Evolutionary conservation across 2,797 vertebrate species (phyloP).

Genomic region (Acanthurus tractus): DNA sequence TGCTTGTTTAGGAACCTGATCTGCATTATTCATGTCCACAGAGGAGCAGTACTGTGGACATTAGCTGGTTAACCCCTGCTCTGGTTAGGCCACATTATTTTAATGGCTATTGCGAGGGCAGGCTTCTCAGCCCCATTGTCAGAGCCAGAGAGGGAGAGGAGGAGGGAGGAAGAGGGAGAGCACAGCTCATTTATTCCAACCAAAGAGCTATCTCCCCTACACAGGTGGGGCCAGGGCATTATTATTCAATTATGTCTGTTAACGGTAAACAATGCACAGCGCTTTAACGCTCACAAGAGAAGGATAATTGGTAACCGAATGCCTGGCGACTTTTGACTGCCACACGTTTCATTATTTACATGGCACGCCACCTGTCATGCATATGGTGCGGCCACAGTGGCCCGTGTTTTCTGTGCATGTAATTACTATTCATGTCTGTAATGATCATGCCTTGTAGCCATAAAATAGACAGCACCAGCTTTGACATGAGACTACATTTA

Average conservation of each 20-base stretch:
- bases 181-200: slow-evolving; percentile 74
- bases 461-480: slow-evolving; percentile 50
- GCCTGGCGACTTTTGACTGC: slow-evolving; percentile 73
- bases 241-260: slow-evolving; percentile 82
- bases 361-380: slow-evolving; percentile 65
- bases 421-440: slow-evolving; percentile 67
- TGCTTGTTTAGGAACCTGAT: slow-evolving; percentile 83
- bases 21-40: slow-evolving; percentile 86
- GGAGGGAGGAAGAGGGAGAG: slow-evolving; percentile 44
- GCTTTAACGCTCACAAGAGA: slow-evolving; percentile 75
- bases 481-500: slow-evolving; percentile 52
- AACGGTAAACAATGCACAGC: slow-evolving; percentile 74
- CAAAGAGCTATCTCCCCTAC: slow-evolving; percentile 56
- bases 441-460: slow-evolving; percentile 53
- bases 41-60: slow-evolving; percentile 77
- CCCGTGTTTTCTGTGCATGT: slow-evolving; percentile 55
- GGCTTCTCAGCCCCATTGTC: slow-evolving; percentile 62
- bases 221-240: slow-evolving; percentile 72
- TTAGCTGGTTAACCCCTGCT: slow-evolving; percentile 85
- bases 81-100: slow-evolving; percentile 85
- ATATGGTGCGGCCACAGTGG: slow-evolving; percentile 46
- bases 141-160: slow-evolving; percentile 34
- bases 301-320: slow-evolving; percentile 79
- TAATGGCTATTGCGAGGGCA: slow-evolving; percentile 78
- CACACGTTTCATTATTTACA: slow-evolving; percentile 64